A percentile compares a stretch with the other conserved stretches of the same genome.
Evolutionary conservation across 2,113 vertebrate species (phyloP).

Genomic region (Tachysurus fulvidraco): DNA sequence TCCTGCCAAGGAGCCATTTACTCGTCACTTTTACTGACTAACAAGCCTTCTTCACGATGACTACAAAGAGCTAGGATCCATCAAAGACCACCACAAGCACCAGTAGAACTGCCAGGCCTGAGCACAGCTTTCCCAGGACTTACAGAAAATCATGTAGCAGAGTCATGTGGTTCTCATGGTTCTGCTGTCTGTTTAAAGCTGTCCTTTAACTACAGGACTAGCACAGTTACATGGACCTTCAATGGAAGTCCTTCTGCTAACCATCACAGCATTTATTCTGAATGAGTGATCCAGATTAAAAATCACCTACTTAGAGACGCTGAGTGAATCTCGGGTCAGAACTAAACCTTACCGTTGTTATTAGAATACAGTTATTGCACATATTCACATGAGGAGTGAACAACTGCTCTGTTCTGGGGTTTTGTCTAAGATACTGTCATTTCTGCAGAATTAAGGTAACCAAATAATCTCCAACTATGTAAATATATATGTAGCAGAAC

Average conservation of each 20-base stretch:
- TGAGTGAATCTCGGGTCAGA: neutral
- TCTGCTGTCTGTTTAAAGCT: neutral
- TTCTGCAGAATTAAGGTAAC: neutral
- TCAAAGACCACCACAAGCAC: constrained; percentile 68
- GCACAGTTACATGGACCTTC: neutral
- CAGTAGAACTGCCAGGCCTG: constrained; percentile 56
- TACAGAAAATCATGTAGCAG: neutral
- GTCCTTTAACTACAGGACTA: neutral
- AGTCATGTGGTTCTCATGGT: neutral
- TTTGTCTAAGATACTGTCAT: neutral
- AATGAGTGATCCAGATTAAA: neutral
- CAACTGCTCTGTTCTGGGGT: neutral
- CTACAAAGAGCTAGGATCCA: constrained; percentile 75
- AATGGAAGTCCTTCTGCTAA: neutral
- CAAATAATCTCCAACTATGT: neutral
- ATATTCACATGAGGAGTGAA: neutral
- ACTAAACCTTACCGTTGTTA: neutral
- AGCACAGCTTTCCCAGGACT: constrained; percentile 65
- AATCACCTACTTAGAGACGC: neutral
- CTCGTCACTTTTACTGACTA: constrained; percentile 80
- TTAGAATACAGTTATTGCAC: neutral
- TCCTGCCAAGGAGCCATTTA: constrained; percentile 80
- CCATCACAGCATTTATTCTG: neutral
- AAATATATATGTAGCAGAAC: neutral
- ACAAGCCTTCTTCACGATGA: constrained; percentile 76